These are phyloP conservation scores for Rhimphoctona megacephalus DNA, from an alignment of 2,888 invertebrate genomes.

Conservation along the genomic window DNA sequence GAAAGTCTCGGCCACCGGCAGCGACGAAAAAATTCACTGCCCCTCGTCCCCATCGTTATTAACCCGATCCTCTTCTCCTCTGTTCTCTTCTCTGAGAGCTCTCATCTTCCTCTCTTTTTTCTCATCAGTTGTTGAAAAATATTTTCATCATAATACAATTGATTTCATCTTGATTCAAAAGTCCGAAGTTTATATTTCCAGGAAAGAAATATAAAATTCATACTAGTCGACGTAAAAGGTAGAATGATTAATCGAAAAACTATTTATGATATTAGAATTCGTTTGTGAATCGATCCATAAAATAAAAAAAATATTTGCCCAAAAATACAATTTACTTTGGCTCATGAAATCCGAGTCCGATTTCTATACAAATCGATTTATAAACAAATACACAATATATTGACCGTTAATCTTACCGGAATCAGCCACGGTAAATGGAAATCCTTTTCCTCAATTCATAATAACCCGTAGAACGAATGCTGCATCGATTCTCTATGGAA, in stretches of 20 bases:
- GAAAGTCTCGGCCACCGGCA: constrained; percentile 72
- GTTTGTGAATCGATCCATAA: too few species aligned
- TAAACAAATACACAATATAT: too few species aligned
- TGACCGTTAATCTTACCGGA: too few species aligned
- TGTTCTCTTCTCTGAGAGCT: too few species aligned
- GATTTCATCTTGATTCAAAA: neutral
- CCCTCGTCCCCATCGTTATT: constrained; percentile 25
- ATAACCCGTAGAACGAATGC: too few species aligned
- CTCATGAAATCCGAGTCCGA: too few species aligned
- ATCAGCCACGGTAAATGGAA: too few species aligned
- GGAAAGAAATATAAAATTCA: neutral
- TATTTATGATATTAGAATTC: neutral
- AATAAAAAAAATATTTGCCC: too few species aligned
- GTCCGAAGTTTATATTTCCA: neutral
- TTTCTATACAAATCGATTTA: too few species aligned
- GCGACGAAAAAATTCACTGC: constrained; percentile 58
- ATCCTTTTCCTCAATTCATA: too few species aligned
- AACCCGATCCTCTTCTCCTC: constrained; percentile 22
- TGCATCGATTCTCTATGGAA: too few species aligned
- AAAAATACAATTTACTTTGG: too few species aligned
- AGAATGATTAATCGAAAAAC: neutral
- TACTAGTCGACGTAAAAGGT: neutral
- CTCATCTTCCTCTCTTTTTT: neutral
- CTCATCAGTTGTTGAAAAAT: neutral
- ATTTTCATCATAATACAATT: neutral